Evolutionary conservation across 2,113 vertebrate genomes (phyloP).

Genomic region (Megalops atlanticus): DNA sequence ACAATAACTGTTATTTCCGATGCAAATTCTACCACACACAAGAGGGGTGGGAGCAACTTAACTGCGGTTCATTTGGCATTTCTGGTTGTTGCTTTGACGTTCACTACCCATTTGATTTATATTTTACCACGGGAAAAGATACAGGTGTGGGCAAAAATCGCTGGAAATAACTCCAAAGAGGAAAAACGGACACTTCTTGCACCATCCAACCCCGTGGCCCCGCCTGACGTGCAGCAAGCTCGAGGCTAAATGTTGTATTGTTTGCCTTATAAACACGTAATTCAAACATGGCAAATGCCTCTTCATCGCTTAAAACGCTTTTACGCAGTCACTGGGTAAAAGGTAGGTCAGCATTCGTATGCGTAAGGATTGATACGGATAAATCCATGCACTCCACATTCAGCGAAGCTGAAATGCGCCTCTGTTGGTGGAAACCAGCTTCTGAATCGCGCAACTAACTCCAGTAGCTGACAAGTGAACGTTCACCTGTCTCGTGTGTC

Average conservation of each 20-base stretch:
- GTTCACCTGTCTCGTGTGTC: neutral
- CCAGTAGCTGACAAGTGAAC: neutral
- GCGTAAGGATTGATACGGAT: neutral
- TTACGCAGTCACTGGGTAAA: neutral
- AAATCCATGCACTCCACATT: neutral
- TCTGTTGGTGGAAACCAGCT: neutral
- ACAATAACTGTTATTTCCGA: too few relatives aligned
- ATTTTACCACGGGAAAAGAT: neutral
- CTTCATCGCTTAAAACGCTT: neutral
- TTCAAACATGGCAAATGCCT: neutral
- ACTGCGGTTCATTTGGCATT: neutral
- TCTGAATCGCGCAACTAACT: neutral
- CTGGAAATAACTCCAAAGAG: neutral
- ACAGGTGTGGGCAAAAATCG: slow-evolving; percentile 2
- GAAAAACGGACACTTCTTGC: slow-evolving; percentile 35
- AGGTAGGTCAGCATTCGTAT: neutral
- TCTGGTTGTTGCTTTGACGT: slow-evolving; percentile 12
- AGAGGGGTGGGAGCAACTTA: slow-evolving; percentile 48
- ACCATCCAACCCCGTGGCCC: slow-evolving; percentile 58
- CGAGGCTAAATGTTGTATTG: neutral
- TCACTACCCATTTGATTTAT: neutral
- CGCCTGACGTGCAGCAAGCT: slow-evolving; percentile 35
- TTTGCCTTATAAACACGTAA: neutral
- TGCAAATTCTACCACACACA: neutral
- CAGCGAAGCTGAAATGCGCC: neutral